These are phyloP conservation scores for Agrotis puta DNA, from an alignment of 2,888 invertebrate species.

Conservation along the genomic window DNA sequence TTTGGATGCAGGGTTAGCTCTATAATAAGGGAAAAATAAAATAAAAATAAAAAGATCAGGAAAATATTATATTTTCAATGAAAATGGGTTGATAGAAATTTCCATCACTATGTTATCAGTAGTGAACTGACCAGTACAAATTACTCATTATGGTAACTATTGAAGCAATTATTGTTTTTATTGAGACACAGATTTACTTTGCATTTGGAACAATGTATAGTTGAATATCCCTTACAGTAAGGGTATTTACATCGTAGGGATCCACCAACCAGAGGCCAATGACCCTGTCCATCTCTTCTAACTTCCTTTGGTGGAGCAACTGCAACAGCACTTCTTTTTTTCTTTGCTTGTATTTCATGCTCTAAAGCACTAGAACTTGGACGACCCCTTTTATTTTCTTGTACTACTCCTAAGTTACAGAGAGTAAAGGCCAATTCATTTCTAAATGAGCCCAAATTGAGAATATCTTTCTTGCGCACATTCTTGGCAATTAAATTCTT, in stretches of 20 bases:
- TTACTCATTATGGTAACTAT: slow-evolving; percentile 1
- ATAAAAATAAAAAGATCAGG: too few relatives aligned
- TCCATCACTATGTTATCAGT: too few relatives aligned
- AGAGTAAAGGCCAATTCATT: slow-evolving; percentile 19
- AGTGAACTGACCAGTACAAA: too few relatives aligned
- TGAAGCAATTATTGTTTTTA: slow-evolving; percentile 17
- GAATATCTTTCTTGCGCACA: slow-evolving; percentile 9
- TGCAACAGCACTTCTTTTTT: slow-evolving; percentile 20
- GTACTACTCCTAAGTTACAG: slow-evolving; percentile 12
- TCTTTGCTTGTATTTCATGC: not conserved
- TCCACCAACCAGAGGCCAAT: slow-evolving; percentile 11
- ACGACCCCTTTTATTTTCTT: slow-evolving; percentile 19
- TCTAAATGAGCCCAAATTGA: slow-evolving; percentile 12
- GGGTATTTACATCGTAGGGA: slow-evolving; percentile 14
- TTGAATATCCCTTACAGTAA: slow-evolving; percentile 20
- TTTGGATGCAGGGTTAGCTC: too few relatives aligned
- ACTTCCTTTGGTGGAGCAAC: slow-evolving; percentile 14
- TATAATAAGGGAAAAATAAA: too few relatives aligned
- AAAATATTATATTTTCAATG: too few relatives aligned
- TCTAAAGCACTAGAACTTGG: slow-evolving; percentile 13
- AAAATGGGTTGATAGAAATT: too few relatives aligned
- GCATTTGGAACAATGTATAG: slow-evolving; percentile 5
- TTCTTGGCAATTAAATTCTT: slow-evolving; percentile 19
- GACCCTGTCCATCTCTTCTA: not conserved
- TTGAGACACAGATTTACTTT: slow-evolving; percentile 10